A percentile compares a stretch with the other conserved stretches of the same genome.
Evolutionary conservation across 1,140 invertebrate genomes (phyloP).

Genomic region (Cyclina sinensis): DNA sequence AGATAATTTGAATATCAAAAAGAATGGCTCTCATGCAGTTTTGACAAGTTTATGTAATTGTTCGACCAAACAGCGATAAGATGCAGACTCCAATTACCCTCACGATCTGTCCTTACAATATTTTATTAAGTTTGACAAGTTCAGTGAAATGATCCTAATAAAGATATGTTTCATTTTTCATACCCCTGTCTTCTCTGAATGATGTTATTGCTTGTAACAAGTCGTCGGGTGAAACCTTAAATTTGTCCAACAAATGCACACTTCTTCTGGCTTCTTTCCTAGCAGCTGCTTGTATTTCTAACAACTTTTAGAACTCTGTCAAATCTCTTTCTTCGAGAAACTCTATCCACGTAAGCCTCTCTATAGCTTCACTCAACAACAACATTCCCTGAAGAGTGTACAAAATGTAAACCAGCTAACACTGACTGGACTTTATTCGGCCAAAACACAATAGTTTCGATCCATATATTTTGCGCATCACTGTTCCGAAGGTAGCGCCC

Average conservation of each 20-base stretch:
- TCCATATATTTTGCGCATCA: constrained; percentile 37
- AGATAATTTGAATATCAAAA: no score
- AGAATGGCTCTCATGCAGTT: no score
- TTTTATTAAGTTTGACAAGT: not conserved
- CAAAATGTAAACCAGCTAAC: not conserved
- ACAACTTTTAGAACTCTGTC: not conserved
- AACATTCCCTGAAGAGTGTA: constrained; percentile 48
- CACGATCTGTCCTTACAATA: constrained; percentile 28
- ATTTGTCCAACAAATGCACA: not conserved
- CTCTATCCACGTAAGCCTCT: constrained; percentile 6
- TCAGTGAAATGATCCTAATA: constrained; percentile 31
- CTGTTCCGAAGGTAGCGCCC: not conserved
- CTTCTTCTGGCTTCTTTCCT: not conserved
- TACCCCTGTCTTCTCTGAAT: not conserved
- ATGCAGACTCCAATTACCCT: constrained; percentile 29
- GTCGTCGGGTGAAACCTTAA: not conserved
- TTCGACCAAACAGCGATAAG: not conserved
- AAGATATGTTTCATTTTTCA: not conserved
- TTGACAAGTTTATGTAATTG: no score
- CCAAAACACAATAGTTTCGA: no score
- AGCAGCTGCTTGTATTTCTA: not conserved
- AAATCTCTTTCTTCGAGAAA: not conserved
- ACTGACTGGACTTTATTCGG: constrained; percentile 57
- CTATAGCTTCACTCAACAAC: constrained; percentile 30
- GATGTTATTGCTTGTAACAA: not conserved